Base-by-base conservation (phyloP, 2,113 vertebrate genomes). In the Elachura formosa region DNA sequence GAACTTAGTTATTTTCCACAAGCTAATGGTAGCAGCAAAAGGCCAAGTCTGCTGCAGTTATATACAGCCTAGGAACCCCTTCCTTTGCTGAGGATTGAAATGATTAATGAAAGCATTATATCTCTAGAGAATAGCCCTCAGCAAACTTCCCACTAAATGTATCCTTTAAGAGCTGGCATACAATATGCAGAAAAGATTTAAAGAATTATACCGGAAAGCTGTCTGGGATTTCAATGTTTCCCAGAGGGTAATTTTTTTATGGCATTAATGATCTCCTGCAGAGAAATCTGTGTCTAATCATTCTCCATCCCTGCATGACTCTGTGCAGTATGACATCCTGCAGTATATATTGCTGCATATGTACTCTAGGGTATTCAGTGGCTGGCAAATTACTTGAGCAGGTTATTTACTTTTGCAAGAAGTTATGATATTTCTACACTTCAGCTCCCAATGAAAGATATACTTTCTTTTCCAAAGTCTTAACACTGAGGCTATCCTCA, bases 251-350 rank as follows among this genome's bases (percentile, higher is more conserved):
- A 28, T 87, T 94, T 94, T 92, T 87, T 93, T 36, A 89, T 82
- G 61, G 48, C 73, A 82, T 92, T 97, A 94, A 87, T 0, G 41
- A 94, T 91, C 66, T 93, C 84, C 66, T 94, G 66, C 62, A 46
- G 77, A 89, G 80, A 92, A 96, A 94, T 75, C 80, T 87, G 63
- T 55, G 28, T 78, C 89, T 95, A 93, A 89, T 96, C 81, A 58
- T 78, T 78, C 83, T 89, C 68, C 52, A 45, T 89, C 73, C 36
- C 66, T 79, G 69, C 45, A 58, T 69, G 66, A 84, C 66, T 93
- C 52, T 75, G 45, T 78, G 66, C 89, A 73, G 29, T 38, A 6
- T 66, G 77, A 64, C 78, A 94, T 55, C 29, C 41, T 87, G 59
- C 62, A 58, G 66, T 85, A 95, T 82, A 45, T 87, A 73, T 96